Conservation (phyloP, 2,888 invertebrate species). For the Xylocampa areola region DNA sequence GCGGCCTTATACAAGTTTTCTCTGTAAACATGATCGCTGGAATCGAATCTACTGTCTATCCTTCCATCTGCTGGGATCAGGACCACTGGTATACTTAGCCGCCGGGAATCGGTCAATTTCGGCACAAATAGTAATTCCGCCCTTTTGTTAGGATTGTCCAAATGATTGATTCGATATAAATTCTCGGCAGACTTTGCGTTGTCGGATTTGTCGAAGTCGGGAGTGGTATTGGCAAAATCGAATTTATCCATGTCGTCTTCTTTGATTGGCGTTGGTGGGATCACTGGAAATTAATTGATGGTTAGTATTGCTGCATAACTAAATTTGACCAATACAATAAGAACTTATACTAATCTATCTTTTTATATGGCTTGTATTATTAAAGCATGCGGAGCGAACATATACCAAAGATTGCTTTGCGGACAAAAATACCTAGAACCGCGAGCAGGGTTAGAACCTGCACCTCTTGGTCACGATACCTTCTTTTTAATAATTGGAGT, state of each 20-base stretch:
- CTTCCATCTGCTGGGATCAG: constrained; percentile 77
- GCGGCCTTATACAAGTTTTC: constrained; percentile 86
- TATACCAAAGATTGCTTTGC: no score
- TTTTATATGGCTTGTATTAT: no score
- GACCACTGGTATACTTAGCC: constrained; percentile 84
- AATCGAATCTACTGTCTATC: constrained; percentile 81
- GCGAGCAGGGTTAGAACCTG: no score
- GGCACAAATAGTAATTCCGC: constrained; percentile 79
- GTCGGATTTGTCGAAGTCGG: constrained; percentile 58
- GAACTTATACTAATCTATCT: no score
- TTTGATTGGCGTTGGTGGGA: constrained; percentile 84
- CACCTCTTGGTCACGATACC: no score
- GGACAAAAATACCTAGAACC: no score
- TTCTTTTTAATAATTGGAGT: no score
- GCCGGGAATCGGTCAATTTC: constrained; percentile 76
- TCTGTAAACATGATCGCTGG: constrained; percentile 80
- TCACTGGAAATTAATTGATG: constrained; percentile 72
- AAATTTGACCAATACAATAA: no score
- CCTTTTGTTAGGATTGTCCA: constrained; percentile 67
- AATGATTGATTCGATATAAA: constrained; percentile 70
- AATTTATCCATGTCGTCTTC: constrained; percentile 76
- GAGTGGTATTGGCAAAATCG: constrained; percentile 70
- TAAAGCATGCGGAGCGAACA: no score
- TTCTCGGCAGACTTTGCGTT: constrained; percentile 81
- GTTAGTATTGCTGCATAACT: no score